A percentile compares a stretch with the other conserved stretches of the same genome.
phyloP scores from a whole-genome alignment of 2,797 vertebrate genomes.

The Etheostoma perlongum region DNA sequence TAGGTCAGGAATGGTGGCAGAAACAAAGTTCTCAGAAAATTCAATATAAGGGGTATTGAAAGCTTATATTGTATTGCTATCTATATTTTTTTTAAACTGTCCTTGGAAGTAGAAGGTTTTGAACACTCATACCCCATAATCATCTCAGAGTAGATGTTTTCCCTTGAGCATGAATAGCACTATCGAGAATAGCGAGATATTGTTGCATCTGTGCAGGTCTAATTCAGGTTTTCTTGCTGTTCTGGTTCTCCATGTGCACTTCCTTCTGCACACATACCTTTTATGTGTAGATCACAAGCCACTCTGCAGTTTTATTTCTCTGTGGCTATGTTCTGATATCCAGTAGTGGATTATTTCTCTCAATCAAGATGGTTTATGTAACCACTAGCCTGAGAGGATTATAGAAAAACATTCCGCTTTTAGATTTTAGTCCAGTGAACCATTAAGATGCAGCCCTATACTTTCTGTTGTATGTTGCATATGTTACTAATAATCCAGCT shows the following conservation, averaged over 20 bases:
- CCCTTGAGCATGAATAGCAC: conserved; percentile 16
- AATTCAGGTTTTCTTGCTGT: conserved; percentile 36
- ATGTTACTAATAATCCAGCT: conserved; percentile 41
- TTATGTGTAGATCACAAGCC: conserved; percentile 57
- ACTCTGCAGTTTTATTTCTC: conserved; percentile 66
- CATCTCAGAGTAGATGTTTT: conserved; percentile 14
- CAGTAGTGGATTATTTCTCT: conserved; percentile 81
- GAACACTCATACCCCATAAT: conserved; percentile 9
- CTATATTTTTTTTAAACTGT: neutral
- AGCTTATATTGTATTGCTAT: conserved; percentile 1
- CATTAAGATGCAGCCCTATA: conserved; percentile 49
- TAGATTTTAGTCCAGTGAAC: conserved; percentile 61
- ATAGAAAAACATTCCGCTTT: conserved; percentile 70
- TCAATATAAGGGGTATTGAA: conserved; percentile 26
- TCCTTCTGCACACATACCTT: conserved; percentile 23
- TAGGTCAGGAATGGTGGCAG: conserved; percentile 28
- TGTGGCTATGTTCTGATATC: conserved; percentile 71
- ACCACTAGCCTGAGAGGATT: conserved; percentile 76
- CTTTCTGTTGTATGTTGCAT: conserved; percentile 38
- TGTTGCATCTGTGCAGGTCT: conserved; percentile 35
- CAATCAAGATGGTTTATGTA: conserved; percentile 82
- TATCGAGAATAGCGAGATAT: neutral
- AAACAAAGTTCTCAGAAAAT: conserved; percentile 31
- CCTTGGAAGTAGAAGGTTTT: neutral
- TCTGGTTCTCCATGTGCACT: conserved; percentile 21